Evolutionary conservation across 1,140 invertebrate genomes (phyloP).

Genomic region (Matsumurasca onukii): DNA sequence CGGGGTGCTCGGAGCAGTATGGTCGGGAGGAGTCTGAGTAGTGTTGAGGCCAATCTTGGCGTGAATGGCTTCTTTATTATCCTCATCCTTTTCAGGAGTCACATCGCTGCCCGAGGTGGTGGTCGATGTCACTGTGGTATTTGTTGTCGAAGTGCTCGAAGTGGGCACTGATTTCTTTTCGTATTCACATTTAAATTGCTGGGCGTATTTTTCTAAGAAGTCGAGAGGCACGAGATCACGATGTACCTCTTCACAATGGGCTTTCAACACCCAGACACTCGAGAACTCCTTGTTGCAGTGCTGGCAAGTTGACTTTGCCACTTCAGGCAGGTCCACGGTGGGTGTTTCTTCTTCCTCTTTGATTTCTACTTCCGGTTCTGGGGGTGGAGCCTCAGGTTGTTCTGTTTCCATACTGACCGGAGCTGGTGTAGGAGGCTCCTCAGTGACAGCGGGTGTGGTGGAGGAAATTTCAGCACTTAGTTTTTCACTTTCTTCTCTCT

Average conservation of each 20-base stretch:
- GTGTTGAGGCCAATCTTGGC: constrained; percentile 45
- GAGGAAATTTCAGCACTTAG: constrained; percentile 42
- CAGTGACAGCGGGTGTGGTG: constrained; percentile 33
- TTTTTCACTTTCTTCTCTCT: constrained; percentile 45
- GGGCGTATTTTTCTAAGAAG: constrained; percentile 87
- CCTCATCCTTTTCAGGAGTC: constrained; percentile 57
- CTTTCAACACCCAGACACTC: constrained; percentile 93
- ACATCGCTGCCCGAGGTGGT: constrained; percentile 47
- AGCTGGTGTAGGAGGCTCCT: too few species aligned
- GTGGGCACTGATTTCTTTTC: constrained; percentile 76
- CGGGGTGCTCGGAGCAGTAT: constrained; percentile 60
- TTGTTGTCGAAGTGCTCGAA: constrained; percentile 59
- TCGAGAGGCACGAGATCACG: constrained; percentile 86
- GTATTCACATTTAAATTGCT: constrained; percentile 84
- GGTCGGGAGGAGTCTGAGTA: constrained; percentile 51
- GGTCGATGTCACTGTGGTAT: constrained; percentile 53
- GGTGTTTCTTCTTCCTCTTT: constrained; percentile 57
- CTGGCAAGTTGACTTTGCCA: constrained; percentile 78
- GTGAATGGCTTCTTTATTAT: constrained; percentile 51
- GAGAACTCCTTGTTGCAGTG: constrained; percentile 93
- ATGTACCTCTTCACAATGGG: constrained; percentile 94
- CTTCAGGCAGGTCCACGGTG: constrained; percentile 63
- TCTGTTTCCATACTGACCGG: constrained; percentile 41
- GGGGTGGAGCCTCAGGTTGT: constrained; percentile 43
- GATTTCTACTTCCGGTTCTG: constrained; percentile 54